A percentile compares a stretch with the other conserved stretches of the same genome.
phyloP scores from a whole-genome alignment of 2,797 vertebrate genomes.

The Trachops cirrhosus region DNA sequence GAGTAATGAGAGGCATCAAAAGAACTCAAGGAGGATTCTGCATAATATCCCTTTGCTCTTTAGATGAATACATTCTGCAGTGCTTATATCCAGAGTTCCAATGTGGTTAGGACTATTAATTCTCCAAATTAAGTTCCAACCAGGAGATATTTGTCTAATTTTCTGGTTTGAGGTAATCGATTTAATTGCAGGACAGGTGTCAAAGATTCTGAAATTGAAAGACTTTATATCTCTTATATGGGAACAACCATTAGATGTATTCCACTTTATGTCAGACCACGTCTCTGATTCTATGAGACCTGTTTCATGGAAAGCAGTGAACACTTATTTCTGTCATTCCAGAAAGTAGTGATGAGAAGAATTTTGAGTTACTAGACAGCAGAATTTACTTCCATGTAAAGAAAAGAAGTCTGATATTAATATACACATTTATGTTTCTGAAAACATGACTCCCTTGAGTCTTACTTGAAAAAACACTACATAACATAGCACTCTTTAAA shows the following conservation, averaged over 20 bases:
- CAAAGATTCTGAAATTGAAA: not conserved
- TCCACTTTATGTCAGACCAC: not conserved
- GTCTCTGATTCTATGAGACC: not conserved
- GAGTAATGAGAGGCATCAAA: not conserved
- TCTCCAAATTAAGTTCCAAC: no score
- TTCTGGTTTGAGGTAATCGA: not conserved
- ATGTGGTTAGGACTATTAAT: no score
- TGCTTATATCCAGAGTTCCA: not conserved
- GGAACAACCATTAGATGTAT: not conserved
- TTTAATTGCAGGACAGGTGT: not conserved
- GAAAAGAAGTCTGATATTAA: not conserved
- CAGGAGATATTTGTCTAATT: not conserved
- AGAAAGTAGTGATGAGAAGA: not conserved
- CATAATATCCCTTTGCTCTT: not conserved
- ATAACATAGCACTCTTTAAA: not conserved
- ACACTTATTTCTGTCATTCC: not conserved
- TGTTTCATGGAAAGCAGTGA: not conserved
- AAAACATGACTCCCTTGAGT: not conserved
- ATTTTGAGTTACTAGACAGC: not conserved
- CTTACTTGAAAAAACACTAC: not conserved
- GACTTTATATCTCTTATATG: not conserved
- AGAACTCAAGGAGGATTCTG: not conserved
- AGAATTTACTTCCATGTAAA: not conserved
- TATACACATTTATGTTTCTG: not conserved
- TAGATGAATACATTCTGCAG: not conserved